Evolutionary conservation across 2,888 invertebrate species (phyloP), one percentile per base, ranked within the genome.

Genomic region (Xylota sylvarum): DNA sequence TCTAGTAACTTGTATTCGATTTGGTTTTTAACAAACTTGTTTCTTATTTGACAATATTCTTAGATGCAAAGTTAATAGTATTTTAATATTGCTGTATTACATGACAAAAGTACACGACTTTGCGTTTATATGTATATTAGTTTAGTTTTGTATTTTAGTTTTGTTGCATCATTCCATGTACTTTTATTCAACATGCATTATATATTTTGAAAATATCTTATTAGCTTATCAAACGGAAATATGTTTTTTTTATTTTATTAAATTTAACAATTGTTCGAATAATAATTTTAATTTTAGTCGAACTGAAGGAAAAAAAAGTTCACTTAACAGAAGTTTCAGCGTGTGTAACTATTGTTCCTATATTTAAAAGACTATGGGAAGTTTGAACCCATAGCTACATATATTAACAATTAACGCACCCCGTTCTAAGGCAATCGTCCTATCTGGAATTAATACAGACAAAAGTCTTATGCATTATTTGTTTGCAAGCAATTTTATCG

Each of bases 81-180:
- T 74, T 74, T 74, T 10, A 30, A 55, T 43, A 43, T 32, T 74
- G 43, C 40, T 72, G 4, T 52, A 30, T 46, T 30, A 37, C 62
- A 78, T 62, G 78, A 70, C 55, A 78, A 35, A 67, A 77, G 56
- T 60, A 64, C 35, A 62, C 17, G 55, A 73, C 40, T 73, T 55
- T 64, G 52, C 62, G 23, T 65, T 46, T 70, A 50, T 30, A 60
- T 12, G 17, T 73, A 72, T 14, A 23, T 72, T 50, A 48, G 58
- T 69, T 62, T 58, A 56, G 17, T 65, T 69, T 69, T 69, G 52
- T 70, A 67, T 58, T 60, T 62, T 77, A 48, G 30, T 77, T 78
- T 78, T 78, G 62, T 70, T 78, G 78, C 70, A 70, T 78, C 70
- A 78, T 78, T 78, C 62, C 78, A 70, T 64, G 35, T 62, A 70